Base-by-base conservation (phyloP, 2,113 vertebrate species). In the Gavialis gangeticus region DNA sequence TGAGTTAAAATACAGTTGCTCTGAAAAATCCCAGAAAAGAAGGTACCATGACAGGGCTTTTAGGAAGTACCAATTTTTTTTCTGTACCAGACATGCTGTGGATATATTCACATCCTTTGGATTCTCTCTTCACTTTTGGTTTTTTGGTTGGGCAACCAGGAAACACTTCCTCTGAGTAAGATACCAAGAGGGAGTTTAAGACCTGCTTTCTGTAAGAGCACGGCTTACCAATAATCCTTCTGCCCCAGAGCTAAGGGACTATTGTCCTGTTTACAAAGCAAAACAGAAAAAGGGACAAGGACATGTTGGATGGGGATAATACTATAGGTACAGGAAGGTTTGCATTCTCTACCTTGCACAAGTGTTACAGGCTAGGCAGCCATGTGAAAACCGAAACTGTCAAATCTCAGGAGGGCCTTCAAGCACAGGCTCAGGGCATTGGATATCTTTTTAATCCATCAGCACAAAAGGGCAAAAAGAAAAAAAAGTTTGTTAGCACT, bases 1-100 rank as follows among this genome's bases (percentile, higher is more conserved):
- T 95, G 66, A 86, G 85, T 93, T 85, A 78, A 63, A 82, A 93
- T 71, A 14, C 46, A 15, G n/a, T 66, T 17, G 15, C 8, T 95
- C 30, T 58, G 69, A 89, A 80, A 90, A 80, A 91, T 59, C 90
- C 81, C 76, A n/a, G 66, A 86, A 58, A 59, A 92, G 17, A 16
- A 81, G 54, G 64, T 73, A 67, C 58, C 25, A 64, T 8, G 16
- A 46, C 2, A 1, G 18, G 91, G 79, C 73, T 56, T 62, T 12
- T 66, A 55, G 71, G 79, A 94, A 90, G 18, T 62, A 75, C 0
- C 10, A 34, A 11, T 90, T 86, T 58, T 54, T 79, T 24, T 11
- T 0, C 56, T 88, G 3, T 6, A 15, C 22, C 64, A 89, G 8
- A 59, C 7, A 7, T 87, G 30, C 19, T 25, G 3, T 75, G 62